Conservation (phyloP, 1,140 invertebrate species). For the Amyelois transitella region DNA sequence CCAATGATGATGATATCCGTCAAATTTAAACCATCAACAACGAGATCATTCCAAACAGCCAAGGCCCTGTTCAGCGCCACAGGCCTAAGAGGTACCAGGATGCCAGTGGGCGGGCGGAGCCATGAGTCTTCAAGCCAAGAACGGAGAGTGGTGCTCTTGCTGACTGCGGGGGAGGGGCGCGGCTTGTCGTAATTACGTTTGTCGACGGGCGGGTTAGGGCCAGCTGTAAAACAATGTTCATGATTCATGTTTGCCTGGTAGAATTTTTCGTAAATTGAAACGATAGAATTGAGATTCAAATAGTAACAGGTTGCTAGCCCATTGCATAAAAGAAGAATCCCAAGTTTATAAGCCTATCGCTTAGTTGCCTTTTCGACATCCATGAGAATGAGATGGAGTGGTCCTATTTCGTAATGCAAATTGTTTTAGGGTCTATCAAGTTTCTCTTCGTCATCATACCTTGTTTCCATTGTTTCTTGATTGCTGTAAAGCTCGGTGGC, state of each 20-base stretch:
- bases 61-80: constrained; percentile 67
- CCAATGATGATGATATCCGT: constrained; percentile 59
- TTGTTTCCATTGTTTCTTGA: too few relatives aligned
- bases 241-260: background rate
- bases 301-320: too few relatives aligned
- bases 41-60: constrained; percentile 67
- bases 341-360: too few relatives aligned
- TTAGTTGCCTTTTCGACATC: too few relatives aligned
- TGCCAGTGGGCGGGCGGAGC: constrained; percentile 72
- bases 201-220: constrained; percentile 22
- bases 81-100: constrained; percentile 69
- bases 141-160: constrained; percentile 51
- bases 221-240: constrained; percentile 14
- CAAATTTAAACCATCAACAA: constrained; percentile 43
- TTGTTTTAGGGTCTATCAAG: too few relatives aligned
- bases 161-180: constrained; percentile 16
- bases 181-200: constrained; percentile 26
- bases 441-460: too few relatives aligned
- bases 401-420: too few relatives aligned
- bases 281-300: too few relatives aligned
- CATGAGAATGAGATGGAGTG: too few relatives aligned
- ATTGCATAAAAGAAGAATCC: too few relatives aligned
- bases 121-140: constrained; percentile 76
- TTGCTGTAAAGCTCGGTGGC: too few relatives aligned
- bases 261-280: too few relatives aligned